Evolutionary conservation across 1,140 invertebrate genomes (phyloP).

Genomic region (Asbolus verrucosus): DNA sequence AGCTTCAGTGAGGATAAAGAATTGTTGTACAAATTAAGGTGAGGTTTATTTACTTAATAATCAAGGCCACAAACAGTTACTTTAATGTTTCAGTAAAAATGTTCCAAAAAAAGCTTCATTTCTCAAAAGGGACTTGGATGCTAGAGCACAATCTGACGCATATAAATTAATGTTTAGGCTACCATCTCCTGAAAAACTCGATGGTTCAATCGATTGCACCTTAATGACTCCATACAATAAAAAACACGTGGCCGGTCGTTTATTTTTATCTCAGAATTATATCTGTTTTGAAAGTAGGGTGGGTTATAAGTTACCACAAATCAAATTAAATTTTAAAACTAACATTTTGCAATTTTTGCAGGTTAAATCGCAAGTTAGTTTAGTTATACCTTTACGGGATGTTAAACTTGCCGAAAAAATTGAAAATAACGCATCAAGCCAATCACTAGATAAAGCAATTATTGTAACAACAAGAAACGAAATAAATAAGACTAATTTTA

Average conservation of each 20-base stretch:
- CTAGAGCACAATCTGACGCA: conserved; percentile 89
- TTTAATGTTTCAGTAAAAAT: conserved; percentile 74
- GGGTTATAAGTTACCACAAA: conserved; percentile 60
- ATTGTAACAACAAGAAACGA: conserved; percentile 85
- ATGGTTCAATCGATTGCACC: conserved; percentile 90
- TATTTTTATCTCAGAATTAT: conserved; percentile 95
- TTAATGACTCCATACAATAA: conserved; percentile 98
- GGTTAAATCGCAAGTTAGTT: conserved; percentile 84
- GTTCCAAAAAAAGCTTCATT: conserved; percentile 89
- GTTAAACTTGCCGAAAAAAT: conserved; percentile 80
- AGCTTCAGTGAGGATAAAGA: conserved; percentile 88
- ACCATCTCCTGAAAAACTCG: conserved; percentile 89
- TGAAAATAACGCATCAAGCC: conserved; percentile 72
- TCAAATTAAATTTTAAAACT: conserved; percentile 19
- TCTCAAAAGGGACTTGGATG: conserved; percentile 94
- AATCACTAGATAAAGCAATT: conserved; percentile 81
- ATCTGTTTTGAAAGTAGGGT: conserved; percentile 97
- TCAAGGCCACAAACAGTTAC: no score
- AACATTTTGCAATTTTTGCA: conserved; percentile 68
- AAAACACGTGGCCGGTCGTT: conserved; percentile 86
- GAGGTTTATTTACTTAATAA: conserved; percentile 50
- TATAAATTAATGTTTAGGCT: conserved; percentile 88
- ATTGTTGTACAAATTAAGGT: conserved; percentile 83
- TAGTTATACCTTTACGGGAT: conserved; percentile 91
- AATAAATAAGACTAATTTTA: conserved; percentile 82